Evolutionary conservation across 2,888 invertebrate species (phyloP), one percentile per base, ranked within the genome.

Genomic region (Eupithecia subfuscata): DNA sequence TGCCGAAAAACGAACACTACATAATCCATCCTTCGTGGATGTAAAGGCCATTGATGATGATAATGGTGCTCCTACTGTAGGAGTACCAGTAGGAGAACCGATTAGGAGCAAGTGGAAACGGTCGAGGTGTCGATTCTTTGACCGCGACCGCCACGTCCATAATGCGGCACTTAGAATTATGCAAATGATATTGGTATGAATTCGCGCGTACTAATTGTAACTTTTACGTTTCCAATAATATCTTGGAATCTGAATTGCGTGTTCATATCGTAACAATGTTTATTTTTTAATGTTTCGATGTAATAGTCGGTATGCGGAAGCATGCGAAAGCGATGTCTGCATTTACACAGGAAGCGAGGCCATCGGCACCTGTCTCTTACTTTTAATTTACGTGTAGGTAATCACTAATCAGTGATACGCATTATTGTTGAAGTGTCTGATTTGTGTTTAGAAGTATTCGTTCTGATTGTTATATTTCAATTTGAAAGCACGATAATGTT

Each of bases 301-400:
- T 75, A 75, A 72, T 45, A 56, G 73, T 45, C 43, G 67, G 80
- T 81, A 80, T 84, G 82, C 86, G 87, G 87, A 87, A 86, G 83
- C 80, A 74, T 86, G 87, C 76, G 90, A 93, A 91, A 92, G 91
- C 87, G 85, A 89, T 64, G 64, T 6, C 1, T 22, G 5, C 14
- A 60, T 74, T 74, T 45, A 45, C 16, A 9, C 56, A 69, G 69
- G 43, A 76, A 76, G 12, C 71, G 25, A 71, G 71, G 37, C 22
- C 25, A 25, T 43, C 40, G 22, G 25, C n/a, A 40, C 67, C n/a
- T 67, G n/a, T 40, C 40, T 67, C 34, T 64, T 34, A 34, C 3
- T 40, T 18, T 37, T 37, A 67, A n/a, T 67, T 40, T 60, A 60
- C 60, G 60, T 60, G 60, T 25, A 56, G 11, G 2, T 30, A 30